Evolutionary conservation across 2,888 invertebrate genomes (phyloP), one percentile per base, ranked within the genome.

Genomic region (Stegana nigrithorax): DNA sequence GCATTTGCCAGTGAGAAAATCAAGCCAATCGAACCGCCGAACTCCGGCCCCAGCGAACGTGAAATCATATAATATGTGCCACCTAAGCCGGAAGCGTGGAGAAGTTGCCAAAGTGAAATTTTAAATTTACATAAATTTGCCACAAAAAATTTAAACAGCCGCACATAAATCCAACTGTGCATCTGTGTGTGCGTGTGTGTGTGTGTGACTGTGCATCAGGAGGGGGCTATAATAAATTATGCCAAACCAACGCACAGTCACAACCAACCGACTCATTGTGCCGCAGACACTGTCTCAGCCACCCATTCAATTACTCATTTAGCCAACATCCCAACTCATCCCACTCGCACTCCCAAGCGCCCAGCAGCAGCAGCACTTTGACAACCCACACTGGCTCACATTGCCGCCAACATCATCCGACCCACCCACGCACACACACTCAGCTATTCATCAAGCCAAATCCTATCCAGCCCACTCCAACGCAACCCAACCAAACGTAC

Each of bases 41-140:
- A 98, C 87, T 98, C 98, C 0, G 98, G 98, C 0, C 98, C 98
- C 72, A 98, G 87, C 14, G 96, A 96, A 66, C 98, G 89, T 2
- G 96, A 97, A 88, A 98, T 98, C 96, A 98, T 95, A 86, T 96
- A 99, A 85, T 98, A 98, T 0, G 98, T 97, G 56, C 98, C 98
- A 75, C 98, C 98, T 95, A 64, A 63, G 32, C 50, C 2, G 32
- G 17, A 17, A 17, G 2, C 4, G 42, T 19, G 17, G 45, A 59
- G 12, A 27, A 19, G 29, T 55, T 21, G 39, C 3, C 19, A 39
- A 14, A 19, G 14, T 17, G 21, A 44, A 14, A 25, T 50, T 45
- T 25, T 36, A 45, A 55, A 60, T 60, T 59, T 59, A 50, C 56
- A 59, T 56, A 60, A 36, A 27, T 57, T 62, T 56, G 69, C 29